phyloP scores from a whole-genome alignment of 2,797 vertebrate genomes.

The Otolemur crassicaudatus region DNA sequence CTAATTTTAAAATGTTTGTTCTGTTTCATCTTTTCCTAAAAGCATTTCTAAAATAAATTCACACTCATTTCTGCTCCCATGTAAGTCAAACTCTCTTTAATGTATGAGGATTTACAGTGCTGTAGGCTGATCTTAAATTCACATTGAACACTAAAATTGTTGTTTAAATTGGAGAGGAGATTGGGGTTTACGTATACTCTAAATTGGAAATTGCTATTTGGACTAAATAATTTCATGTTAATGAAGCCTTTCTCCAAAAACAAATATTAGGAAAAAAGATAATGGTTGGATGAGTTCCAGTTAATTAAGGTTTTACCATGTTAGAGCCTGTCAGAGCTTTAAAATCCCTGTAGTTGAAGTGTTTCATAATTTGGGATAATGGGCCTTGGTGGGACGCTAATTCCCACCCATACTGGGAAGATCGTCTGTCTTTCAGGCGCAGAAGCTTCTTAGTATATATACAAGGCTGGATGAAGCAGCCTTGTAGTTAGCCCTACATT shows the following conservation, averaged over 20 bases:
- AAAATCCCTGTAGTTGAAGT: neutral
- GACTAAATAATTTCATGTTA: neutral
- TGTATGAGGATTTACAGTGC: too few relatives aligned
- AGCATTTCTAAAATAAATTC: neutral
- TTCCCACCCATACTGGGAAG: neutral
- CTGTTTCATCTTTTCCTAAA: neutral
- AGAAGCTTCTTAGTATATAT: neutral
- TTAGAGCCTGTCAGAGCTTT: neutral
- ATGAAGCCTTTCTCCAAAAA: neutral
- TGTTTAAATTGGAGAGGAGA: neutral
- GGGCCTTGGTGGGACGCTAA: neutral
- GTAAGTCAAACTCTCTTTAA: neutral
- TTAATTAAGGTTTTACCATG: neutral
- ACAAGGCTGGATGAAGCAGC: neutral
- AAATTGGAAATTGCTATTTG: neutral
- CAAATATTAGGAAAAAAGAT: neutral
- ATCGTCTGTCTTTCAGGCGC: neutral
- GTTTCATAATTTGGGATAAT: neutral
- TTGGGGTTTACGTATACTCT: neutral
- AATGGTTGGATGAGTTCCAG: neutral
- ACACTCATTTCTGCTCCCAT: neutral
- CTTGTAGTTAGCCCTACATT: neutral
- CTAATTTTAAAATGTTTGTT: neutral
- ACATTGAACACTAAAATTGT: neutral
- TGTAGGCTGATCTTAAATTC: neutral